Conservation (phyloP, 1,140 invertebrate genomes). For the Lucilia cuprina region DNA sequence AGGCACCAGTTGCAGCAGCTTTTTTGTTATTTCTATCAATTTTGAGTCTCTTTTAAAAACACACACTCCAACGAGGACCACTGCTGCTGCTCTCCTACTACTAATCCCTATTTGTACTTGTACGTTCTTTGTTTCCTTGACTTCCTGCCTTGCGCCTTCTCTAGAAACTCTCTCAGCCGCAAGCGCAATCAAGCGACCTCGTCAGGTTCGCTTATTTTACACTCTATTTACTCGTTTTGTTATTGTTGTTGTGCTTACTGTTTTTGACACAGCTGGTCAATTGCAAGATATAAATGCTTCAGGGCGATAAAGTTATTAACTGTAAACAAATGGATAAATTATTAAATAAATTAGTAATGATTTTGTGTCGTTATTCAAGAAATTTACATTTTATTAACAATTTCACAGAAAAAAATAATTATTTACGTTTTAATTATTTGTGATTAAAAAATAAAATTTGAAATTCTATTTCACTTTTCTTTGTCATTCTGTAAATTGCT, state of each 20-base stretch:
- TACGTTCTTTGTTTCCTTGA: conserved; percentile 42
- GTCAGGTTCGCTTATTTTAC: neutral
- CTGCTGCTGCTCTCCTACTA: conserved; percentile 4
- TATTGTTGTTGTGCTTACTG: too few relatives aligned
- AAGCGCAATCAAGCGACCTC: neutral
- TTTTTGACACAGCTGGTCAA: too few relatives aligned
- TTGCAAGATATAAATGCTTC: too few relatives aligned
- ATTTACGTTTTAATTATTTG: too few relatives aligned
- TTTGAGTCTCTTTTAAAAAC: conserved; percentile 61
- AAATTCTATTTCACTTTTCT: neutral
- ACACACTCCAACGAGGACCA: conserved; percentile 42
- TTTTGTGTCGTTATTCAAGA: too few relatives aligned
- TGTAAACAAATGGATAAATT: too few relatives aligned
- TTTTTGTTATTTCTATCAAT: conserved; percentile 64
- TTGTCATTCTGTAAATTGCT: neutral
- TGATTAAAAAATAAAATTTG: too few relatives aligned
- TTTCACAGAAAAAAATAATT: too few relatives aligned
- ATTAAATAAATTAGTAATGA: too few relatives aligned
- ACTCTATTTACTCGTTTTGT: neutral
- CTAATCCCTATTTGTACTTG: neutral
- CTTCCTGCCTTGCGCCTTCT: neutral
- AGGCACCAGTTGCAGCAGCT: conserved; percentile 63
- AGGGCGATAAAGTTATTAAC: too few relatives aligned
- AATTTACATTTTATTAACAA: too few relatives aligned
- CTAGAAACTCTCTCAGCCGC: neutral